These are phyloP conservation scores for Hesperophylax magnus DNA, from an alignment of 1,140 invertebrate genomes.

Conservation along the genomic window DNA sequence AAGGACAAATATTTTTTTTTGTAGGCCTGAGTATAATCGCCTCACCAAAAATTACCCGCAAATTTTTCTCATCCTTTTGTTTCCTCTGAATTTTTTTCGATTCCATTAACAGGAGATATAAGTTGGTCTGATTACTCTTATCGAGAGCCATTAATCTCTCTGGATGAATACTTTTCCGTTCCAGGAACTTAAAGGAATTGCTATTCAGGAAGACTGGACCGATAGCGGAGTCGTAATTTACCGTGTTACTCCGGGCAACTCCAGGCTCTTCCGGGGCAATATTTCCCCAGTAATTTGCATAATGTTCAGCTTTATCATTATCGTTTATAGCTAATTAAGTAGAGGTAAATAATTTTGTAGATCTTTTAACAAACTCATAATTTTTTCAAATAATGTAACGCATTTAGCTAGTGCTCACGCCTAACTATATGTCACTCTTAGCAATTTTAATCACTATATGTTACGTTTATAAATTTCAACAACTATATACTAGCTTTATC, in stretches of 20 bases:
- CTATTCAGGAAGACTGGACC: not conserved
- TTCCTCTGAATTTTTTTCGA: constrained; percentile 1
- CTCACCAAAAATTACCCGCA: too few relatives aligned
- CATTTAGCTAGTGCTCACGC: too few relatives aligned
- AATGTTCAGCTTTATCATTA: constrained; percentile 1
- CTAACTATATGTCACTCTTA: too few relatives aligned
- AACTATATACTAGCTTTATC: too few relatives aligned
- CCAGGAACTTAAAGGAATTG: constrained; percentile 10
- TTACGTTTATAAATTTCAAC: too few relatives aligned
- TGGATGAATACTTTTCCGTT: constrained; percentile 11
- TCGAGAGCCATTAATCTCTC: not conserved
- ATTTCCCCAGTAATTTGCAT: constrained; percentile 4
- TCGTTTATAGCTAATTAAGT: constrained; percentile 4
- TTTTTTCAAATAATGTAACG: too few relatives aligned
- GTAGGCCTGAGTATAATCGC: too few relatives aligned
- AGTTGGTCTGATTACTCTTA: constrained; percentile 9
- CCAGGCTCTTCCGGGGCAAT: not conserved
- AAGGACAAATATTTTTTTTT: too few relatives aligned
- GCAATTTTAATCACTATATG: too few relatives aligned
- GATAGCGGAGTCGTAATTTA: not conserved
- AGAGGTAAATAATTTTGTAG: not conserved
- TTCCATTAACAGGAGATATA: constrained; percentile 19
- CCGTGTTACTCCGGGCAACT: not conserved
- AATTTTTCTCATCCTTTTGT: not conserved
- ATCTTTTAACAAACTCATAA: not conserved